Evolutionary conservation across 2,797 vertebrate genomes (phyloP), one percentile per base, ranked within the genome.

Genomic region (Amazona ochrocephala): DNA sequence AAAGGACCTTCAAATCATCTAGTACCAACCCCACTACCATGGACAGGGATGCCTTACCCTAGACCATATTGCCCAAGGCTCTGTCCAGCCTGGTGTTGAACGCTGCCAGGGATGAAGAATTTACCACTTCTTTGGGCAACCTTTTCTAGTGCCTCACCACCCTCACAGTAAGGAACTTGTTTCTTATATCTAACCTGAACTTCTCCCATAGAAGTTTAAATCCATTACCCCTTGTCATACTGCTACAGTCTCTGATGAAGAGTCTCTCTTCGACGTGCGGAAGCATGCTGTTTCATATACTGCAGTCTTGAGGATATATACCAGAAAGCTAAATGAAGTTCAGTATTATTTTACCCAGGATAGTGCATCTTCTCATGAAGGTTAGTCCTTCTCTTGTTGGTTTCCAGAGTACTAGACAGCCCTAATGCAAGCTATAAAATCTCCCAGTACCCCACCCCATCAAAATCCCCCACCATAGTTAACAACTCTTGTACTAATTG

Each of bases 371-470:
- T 75, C 42, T 44, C 1, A 1, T 60, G 37, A 62, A 44, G 50
- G 27, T 70, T 39, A 30, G 13, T 58, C n/a, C 27, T 73, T 17
- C 23, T 76, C 17, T 29, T 80, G 13, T 47, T 76, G 30, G 27
- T 75, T 42, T 87, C 50, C 39, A 53, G 68, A 79, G 26, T 29
- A n/a, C 27, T 30, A 23, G 27, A 23, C 30, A 82, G 41, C 61
- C 34, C 13, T 76, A 62, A 44, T 29, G 9, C 24, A 73, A 79
- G 34, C 24, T 73, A 3, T 51, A 45, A 84, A 76, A 21, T 7
- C 10, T 5, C 19, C 1, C 9, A 32, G 13, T 12, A 27, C n/a
- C 8, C 12, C 7, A 17, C 9, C 5, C 11, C 18, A 16, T 32
- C 39, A 73, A 53, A 79, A 60, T n/a, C 12, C 12, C 12, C 9